These are phyloP conservation scores for Steatornis caripensis DNA, from an alignment of 2,113 vertebrate species.

Conservation along the genomic window DNA sequence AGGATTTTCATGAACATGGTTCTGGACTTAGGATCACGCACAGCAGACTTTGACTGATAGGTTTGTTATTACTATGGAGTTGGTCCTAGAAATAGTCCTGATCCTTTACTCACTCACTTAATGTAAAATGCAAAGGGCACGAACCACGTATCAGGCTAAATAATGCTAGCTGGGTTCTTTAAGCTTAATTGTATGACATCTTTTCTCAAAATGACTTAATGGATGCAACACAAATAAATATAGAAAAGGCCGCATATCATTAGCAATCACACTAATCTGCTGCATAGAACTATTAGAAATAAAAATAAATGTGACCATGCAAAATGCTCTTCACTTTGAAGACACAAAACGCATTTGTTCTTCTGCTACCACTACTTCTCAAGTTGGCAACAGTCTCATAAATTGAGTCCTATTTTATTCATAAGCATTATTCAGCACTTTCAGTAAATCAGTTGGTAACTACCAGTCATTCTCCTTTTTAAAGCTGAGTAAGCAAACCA, in stretches of 20 bases:
- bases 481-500: conserved; percentile 1
- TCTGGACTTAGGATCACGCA: background rate
- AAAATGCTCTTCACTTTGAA: background rate
- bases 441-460: background rate
- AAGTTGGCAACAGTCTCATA: background rate
- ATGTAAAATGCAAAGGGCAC: background rate
- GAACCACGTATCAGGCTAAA: background rate
- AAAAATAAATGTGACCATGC: background rate
- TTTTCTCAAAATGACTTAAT: background rate
- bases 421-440: background rate
- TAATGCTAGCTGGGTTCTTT: background rate
- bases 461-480: background rate
- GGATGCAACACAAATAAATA: background rate
- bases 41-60: background rate
- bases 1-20: background rate
- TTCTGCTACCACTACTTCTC: background rate
- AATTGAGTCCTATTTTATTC: conserved; percentile 25
- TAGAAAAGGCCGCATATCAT: background rate
- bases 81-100: background rate
- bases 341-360: background rate
- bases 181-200: background rate
- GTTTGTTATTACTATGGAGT: background rate
- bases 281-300: background rate
- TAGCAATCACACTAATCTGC: background rate
- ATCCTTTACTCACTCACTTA: background rate